Evolutionary conservation across 2,797 vertebrate genomes (phyloP).

Genomic region (Sciurus carolinensis): DNA sequence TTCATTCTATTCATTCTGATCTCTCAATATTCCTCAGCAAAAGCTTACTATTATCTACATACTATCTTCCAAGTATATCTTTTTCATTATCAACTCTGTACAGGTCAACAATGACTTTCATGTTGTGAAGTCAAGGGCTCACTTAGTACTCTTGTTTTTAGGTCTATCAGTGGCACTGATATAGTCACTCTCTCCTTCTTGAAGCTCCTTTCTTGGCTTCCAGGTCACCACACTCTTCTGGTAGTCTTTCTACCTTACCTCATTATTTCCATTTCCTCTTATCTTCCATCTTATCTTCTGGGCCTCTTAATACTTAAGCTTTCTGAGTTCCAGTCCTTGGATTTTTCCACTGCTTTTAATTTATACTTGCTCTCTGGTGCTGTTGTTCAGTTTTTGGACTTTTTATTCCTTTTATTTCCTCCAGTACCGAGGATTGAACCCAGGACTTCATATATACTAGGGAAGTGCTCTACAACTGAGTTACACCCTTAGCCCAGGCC

Average conservation of each 20-base stretch:
- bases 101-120: not conserved
- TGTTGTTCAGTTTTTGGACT: not conserved
- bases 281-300: not conserved
- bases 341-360: not conserved
- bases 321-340: not conserved
- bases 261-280: slow-evolving; percentile 4
- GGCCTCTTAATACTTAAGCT: not conserved
- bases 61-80: slow-evolving; percentile 17
- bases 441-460: not conserved
- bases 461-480: not conserved
- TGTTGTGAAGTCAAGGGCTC: not conserved
- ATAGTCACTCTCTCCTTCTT: not conserved
- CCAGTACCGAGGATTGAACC: not conserved
- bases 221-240: not conserved
- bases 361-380: not conserved
- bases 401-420: not conserved
- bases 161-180: not conserved
- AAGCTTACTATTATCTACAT: not conserved
- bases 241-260: slow-evolving; percentile 7
- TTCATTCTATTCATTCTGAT: not conserved
- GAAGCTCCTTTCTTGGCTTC: not conserved
- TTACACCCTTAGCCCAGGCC: not conserved
- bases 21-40: not conserved
- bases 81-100: not conserved
- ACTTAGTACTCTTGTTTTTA: not conserved